Evolutionary conservation across 2,113 vertebrate species (phyloP).

Genomic region (Chaetura pelagica): DNA sequence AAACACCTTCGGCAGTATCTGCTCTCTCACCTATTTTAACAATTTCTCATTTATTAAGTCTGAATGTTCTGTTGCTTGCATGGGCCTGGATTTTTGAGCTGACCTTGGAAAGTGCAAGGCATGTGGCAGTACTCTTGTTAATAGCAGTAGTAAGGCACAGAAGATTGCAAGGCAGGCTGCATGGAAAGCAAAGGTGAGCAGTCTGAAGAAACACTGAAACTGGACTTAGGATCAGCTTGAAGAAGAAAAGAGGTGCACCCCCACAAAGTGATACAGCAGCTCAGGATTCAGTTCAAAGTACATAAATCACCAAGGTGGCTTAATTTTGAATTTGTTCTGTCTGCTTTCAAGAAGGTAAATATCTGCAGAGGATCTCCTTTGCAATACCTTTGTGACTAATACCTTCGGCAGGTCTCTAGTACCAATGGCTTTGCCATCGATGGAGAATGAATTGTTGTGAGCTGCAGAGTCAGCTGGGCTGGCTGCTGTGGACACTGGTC

Average conservation of each 20-base stretch:
- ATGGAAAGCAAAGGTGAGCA: not conserved
- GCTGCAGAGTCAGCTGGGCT: not conserved
- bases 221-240: not conserved
- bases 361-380: not conserved
- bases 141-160: not conserved
- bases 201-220: not conserved
- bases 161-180: not conserved
- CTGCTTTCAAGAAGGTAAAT: not conserved
- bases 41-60: constrained; percentile 43
- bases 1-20: constrained; percentile 32
- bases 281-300: not conserved
- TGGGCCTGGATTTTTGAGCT: not conserved
- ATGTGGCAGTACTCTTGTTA: not conserved
- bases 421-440: not conserved
- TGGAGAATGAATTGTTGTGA: not conserved
- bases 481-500: not conserved
- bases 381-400: not conserved
- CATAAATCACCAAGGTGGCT: not conserved
- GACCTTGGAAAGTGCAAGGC: not conserved
- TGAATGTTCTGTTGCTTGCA: not conserved
- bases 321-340: not conserved
- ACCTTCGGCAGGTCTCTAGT: not conserved
- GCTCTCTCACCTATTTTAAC: not conserved
- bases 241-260: not conserved
- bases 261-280: not conserved